Evolutionary conservation across 1,140 invertebrate genomes (phyloP), one percentile per base, ranked within the genome.

Genomic region (Pseudomyrmex cubaensis): DNA sequence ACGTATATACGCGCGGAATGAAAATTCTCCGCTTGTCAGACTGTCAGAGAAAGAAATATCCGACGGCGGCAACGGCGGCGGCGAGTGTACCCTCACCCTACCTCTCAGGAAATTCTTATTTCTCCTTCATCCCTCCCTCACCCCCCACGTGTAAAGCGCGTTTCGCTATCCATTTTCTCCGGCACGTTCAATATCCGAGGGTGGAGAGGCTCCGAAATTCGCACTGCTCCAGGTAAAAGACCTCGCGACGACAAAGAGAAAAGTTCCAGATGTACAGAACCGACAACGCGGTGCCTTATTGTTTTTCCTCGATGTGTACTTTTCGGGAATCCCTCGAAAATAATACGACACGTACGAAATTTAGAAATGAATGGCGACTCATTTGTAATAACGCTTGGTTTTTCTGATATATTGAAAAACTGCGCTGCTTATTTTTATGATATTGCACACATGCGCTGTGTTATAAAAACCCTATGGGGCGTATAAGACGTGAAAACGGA

Each of bases 41-140:
- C 46, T 56, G 50, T 66, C 50, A 25, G 69, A n/a, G 50, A 57
- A 85, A 56, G 69, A 67, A 86, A 73, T 83, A 73, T 83, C 44
- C 54, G 44, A 25, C 13, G 44, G 25, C 25, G 44, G 25, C 25
- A 50, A 25, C 13, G 44, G 25, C 25, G 44, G 25, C 25, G 57
- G 66, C 54, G 12, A 77, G 66, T n/a, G 44, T 57, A 72, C 13
- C 35, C 22, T 48, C 54, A 9, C 76, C n/a, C 61, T 17, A 44
- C 20, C 76, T 22, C 56, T 62, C 52, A 17, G n/a, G 59, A 59
- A 87, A 83, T 85, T 86, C 64, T 83, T 86, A 72, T 83, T 86
- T 76, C 57, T 25, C 25, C 9, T 1, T 59, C 7, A n/a, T 13
- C 2, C 15, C 10, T 13, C 35, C 4, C n/a, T 46, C 13, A 0